Conservation (phyloP, 2,797 vertebrate species). For the Acipenser oxyrinchus region DNA sequence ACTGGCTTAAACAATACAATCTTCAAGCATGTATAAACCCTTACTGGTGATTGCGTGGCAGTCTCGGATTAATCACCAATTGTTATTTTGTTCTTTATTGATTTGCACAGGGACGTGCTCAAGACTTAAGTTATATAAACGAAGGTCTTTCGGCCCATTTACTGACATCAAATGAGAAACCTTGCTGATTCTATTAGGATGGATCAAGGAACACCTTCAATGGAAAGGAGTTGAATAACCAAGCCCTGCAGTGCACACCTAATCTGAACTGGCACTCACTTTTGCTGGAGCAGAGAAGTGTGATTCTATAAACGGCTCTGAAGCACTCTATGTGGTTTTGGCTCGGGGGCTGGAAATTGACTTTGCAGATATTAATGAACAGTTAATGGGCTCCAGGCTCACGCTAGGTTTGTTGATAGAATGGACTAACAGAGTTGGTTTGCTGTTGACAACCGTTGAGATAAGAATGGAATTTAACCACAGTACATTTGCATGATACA, state of each 20-base stretch:
- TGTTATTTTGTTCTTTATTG: too few species aligned
- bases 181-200: background rate
- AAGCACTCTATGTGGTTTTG: background rate
- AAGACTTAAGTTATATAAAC: background rate
- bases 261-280: background rate
- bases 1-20: background rate
- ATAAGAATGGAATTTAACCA: background rate
- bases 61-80: too few species aligned
- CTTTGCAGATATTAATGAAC: background rate
- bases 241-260: background rate
- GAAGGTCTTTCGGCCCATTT: background rate
- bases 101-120: too few species aligned
- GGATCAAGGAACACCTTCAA: background rate
- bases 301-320: background rate
- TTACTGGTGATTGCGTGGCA: too few species aligned
- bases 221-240: background rate
- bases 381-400: background rate
- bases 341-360: background rate
- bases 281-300: constrained; percentile 3
- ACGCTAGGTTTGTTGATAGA: too few species aligned
- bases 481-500: background rate
- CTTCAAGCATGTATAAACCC: background rate
- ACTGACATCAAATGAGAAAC: background rate
- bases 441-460: too few species aligned
- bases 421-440: too few species aligned